Evolutionary conservation across 2,113 vertebrate species (phyloP).

Genomic region (Oenanthe melanoleuca): DNA sequence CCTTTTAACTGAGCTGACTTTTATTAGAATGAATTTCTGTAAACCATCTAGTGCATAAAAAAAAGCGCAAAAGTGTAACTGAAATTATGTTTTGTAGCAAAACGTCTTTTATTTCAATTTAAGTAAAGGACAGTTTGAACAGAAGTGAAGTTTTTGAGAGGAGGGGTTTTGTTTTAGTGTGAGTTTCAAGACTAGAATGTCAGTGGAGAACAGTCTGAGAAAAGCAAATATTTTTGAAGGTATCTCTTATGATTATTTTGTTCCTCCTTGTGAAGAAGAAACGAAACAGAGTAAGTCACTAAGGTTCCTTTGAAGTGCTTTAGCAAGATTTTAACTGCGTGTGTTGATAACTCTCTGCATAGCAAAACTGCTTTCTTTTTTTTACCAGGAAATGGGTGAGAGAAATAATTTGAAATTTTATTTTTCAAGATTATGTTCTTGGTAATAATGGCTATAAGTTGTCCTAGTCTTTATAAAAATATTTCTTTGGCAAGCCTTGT

Average conservation of each 20-base stretch:
- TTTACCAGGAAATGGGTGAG: not conserved
- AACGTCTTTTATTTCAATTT: not conserved
- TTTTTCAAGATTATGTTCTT: not conserved
- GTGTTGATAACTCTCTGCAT: not conserved
- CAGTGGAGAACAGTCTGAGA: not conserved
- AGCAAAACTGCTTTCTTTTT: not conserved
- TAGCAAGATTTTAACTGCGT: not conserved
- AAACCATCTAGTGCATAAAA: not conserved
- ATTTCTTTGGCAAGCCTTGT: not conserved
- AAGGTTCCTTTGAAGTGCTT: not conserved
- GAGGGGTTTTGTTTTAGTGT: not conserved
- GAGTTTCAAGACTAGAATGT: not conserved
- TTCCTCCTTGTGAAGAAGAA: not conserved
- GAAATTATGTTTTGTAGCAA: not conserved
- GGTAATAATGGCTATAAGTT: not conserved
- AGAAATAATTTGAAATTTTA: not conserved
- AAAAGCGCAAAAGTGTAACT: not conserved
- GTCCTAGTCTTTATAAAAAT: not conserved
- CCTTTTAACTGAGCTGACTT: not conserved
- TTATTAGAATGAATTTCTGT: not conserved
- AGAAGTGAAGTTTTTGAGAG: not conserved
- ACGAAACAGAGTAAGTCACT: not conserved
- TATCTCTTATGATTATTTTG: rapidly evolving
- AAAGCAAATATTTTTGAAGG: not conserved
- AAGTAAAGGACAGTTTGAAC: not conserved